Percentiles rank a stretch among this genome's conserved stretches.
Evolutionary conservation across 2,888 invertebrate species (phyloP).

Genomic region (Mythimna ferrago): DNA sequence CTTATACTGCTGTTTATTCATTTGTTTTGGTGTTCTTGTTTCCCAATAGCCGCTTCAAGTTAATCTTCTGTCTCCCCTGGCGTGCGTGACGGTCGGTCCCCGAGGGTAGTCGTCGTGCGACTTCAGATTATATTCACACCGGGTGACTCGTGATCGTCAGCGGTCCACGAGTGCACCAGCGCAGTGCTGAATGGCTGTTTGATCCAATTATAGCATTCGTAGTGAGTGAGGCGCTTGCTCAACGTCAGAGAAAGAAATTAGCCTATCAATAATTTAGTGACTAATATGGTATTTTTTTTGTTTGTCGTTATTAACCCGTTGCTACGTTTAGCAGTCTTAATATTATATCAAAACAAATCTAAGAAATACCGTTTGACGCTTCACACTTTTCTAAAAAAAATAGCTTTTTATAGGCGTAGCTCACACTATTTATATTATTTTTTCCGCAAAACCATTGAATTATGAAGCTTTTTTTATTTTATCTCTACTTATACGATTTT

Average conservation of each 20-base stretch:
- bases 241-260: background rate
- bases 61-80: conserved; percentile 14
- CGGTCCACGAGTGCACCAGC: conserved; percentile 26
- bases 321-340: background rate
- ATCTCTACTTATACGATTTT: no score
- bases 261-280: background rate
- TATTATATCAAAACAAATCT: no score
- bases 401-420: no score
- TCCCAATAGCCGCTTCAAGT: background rate
- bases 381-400: no score
- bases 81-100: background rate
- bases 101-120: conserved; percentile 40
- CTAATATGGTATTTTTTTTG: background rate
- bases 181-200: conserved; percentile 1
- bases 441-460: no score
- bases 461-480: no score
- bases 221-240: background rate
- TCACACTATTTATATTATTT: no score
- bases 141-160: conserved; percentile 48
- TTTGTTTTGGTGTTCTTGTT: background rate
- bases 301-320: background rate
- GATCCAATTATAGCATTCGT: conserved; percentile 20
- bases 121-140: conserved; percentile 59
- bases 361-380: no score
- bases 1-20: background rate